A percentile compares a stretch with the other conserved stretches of the same genome.
These are phyloP conservation scores for Bubo bubo DNA, from an alignment of 2,113 vertebrate genomes.

Conservation along the genomic window DNA sequence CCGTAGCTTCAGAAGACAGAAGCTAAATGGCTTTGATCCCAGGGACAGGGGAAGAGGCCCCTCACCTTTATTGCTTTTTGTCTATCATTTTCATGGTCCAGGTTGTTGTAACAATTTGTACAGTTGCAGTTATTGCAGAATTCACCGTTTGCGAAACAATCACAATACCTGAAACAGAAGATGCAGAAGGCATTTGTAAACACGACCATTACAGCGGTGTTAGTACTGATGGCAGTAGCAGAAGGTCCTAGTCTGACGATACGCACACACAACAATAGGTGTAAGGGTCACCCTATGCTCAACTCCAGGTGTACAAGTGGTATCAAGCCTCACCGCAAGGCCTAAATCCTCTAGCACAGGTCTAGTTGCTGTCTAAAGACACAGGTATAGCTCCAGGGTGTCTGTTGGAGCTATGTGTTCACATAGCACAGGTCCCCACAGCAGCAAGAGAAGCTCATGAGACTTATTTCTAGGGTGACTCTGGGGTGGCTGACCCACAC, in stretches of 20 bases:
- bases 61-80: conserved; percentile 98
- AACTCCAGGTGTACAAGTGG: accelerated
- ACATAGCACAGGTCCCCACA: background rate
- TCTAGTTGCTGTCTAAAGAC: background rate
- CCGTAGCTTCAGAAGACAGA: background rate
- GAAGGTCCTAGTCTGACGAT: background rate
- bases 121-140: conserved; percentile 99
- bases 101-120: conserved; percentile 98
- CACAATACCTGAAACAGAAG: conserved; percentile 87
- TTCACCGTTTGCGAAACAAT: conserved; percentile 98
- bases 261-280: background rate
- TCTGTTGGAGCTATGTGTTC: background rate
- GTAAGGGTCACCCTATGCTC: background rate
- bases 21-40: background rate
- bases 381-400: background rate
- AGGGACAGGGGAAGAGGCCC: background rate
- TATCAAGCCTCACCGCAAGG: background rate
- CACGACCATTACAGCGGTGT: accelerated
- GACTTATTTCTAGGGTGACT: background rate
- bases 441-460: background rate
- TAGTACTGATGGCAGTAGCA: background rate
- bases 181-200: background rate
- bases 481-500: background rate
- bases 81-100: conserved; percentile 95
- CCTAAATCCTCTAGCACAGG: background rate